phyloP scores from a whole-genome alignment of 2,888 invertebrate species.

The Empis livida region DNA sequence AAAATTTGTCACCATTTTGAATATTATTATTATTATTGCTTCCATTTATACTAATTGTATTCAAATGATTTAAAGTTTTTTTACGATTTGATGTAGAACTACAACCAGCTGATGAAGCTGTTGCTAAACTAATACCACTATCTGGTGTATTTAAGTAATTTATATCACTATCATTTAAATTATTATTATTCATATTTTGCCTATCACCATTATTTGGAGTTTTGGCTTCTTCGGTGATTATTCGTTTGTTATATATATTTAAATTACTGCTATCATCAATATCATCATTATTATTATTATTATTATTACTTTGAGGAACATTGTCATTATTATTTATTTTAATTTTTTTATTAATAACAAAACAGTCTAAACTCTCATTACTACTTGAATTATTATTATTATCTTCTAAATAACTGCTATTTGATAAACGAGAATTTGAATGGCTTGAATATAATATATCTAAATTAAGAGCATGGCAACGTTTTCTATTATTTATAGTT shows the following conservation, averaged over 20 bases:
- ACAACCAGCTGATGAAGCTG: constrained; percentile 14
- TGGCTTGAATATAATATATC: constrained; percentile 22
- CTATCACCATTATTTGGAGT: constrained; percentile 9
- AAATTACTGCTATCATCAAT: constrained; percentile 7
- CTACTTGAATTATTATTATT: constrained; percentile 14
- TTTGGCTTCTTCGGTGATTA: constrained; percentile 8
- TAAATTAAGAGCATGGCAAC: constrained; percentile 14
- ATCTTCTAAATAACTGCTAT: constrained; percentile 20
- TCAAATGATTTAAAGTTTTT: constrained; percentile 1
- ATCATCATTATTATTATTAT: constrained; percentile 1
- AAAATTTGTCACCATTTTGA: constrained; percentile 13
- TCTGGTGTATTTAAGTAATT: constrained; percentile 19
- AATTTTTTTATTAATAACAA: constrained; percentile 6
- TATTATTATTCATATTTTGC: constrained; percentile 10
- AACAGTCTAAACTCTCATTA: constrained; percentile 13
- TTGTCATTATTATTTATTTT: not conserved
- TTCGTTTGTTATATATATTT: constrained; percentile 11
- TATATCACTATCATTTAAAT: not conserved
- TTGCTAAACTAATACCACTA: constrained; percentile 23
- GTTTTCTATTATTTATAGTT: constrained; percentile 11
- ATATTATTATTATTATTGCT: constrained; percentile 7
- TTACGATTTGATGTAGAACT: constrained; percentile 3
- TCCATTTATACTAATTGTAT: not conserved
- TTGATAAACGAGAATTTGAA: constrained; percentile 22
- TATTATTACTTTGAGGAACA: constrained; percentile 1